phyloP scores from a whole-genome alignment of 2,797 vertebrate genomes.

The Molossus alvarezi region DNA sequence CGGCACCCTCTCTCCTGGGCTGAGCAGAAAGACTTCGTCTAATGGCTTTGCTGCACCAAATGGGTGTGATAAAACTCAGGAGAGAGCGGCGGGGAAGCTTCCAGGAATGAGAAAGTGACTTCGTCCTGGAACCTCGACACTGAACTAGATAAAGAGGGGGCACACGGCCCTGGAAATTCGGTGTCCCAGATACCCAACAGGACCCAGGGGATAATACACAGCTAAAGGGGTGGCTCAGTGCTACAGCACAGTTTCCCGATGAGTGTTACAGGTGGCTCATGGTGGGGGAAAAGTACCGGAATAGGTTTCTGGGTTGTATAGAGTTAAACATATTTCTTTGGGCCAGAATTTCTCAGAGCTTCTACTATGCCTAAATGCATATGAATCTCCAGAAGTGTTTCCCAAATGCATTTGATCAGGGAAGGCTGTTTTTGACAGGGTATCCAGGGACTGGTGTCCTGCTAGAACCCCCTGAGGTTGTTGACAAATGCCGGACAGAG shows the following conservation, averaged over 20 bases:
- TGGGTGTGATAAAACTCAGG: background rate
- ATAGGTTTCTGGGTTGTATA: conserved; percentile 78
- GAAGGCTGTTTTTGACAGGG: background rate
- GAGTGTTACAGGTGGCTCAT: background rate
- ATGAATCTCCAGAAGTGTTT: background rate
- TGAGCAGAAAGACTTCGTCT: background rate
- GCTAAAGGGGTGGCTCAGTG: conserved; percentile 4
- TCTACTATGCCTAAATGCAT: background rate
- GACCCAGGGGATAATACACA: background rate
- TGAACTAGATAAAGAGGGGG: conserved; percentile 58
- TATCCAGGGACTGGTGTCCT: background rate
- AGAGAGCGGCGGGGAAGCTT: background rate
- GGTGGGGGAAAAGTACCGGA: background rate
- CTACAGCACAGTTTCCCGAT: conserved; percentile 4
- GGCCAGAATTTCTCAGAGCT: conserved; percentile 15
- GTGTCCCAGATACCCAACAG: conserved; percentile 62
- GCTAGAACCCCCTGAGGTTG: background rate
- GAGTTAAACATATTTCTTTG: conserved; percentile 48
- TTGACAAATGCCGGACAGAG: too few species aligned
- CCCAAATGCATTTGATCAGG: background rate
- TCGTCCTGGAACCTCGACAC: conserved; percentile 54
- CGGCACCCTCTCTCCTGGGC: background rate
- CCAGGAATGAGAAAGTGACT: conserved; percentile 18
- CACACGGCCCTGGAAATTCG: conserved; percentile 28
- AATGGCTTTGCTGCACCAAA: background rate